These are phyloP conservation scores for Orthosia gothica DNA, from an alignment of 2,888 invertebrate genomes.

Conservation along the genomic window DNA sequence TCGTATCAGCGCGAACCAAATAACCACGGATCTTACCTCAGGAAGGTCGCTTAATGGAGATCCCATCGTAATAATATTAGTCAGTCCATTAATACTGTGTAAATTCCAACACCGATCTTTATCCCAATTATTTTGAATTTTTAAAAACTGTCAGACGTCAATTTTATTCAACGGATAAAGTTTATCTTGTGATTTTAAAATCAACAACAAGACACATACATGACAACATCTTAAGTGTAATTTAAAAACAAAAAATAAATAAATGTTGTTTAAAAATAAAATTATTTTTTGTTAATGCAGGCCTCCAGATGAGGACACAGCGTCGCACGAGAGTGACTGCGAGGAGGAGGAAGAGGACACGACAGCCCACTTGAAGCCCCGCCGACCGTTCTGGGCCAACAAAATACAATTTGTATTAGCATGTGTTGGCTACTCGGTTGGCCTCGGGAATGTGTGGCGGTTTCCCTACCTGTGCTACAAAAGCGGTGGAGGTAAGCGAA, in stretches of 20 bases:
- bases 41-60: neutral
- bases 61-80: neutral
- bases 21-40: neutral
- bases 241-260: neutral
- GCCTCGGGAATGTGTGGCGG: slow-evolving; percentile 97
- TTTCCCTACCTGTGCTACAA: slow-evolving; percentile 98
- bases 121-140: too few species aligned
- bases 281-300: slow-evolving; percentile 81
- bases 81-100: neutral
- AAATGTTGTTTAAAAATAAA: slow-evolving; percentile 5
- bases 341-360: slow-evolving; percentile 94
- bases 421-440: slow-evolving; percentile 97
- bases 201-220: too few species aligned
- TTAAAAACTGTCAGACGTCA: too few species aligned
- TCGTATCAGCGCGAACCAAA: slow-evolving; percentile 8
- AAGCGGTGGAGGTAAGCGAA: slow-evolving; percentile 95
- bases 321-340: slow-evolving; percentile 95
- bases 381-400: slow-evolving; percentile 96
- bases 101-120: neutral
- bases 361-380: slow-evolving; percentile 94
- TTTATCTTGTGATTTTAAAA: too few species aligned
- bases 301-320: slow-evolving; percentile 94
- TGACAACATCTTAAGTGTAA: neutral
- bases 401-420: slow-evolving; percentile 97
- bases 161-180: too few species aligned